These are phyloP conservation scores for Trachops cirrhosus DNA, from an alignment of 2,797 vertebrate genomes.

Conservation along the genomic window DNA sequence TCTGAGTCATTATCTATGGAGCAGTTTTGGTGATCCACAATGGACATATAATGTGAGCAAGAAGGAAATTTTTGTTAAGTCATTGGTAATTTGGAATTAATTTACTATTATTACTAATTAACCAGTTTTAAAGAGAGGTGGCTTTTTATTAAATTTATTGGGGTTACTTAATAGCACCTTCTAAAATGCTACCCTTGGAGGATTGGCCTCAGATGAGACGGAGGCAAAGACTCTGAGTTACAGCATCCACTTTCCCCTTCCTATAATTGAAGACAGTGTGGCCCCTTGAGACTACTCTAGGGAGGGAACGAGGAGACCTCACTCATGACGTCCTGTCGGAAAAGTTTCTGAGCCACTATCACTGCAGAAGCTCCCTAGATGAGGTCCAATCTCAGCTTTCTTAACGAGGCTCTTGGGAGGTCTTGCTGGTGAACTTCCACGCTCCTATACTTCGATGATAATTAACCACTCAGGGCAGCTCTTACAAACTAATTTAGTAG, in stretches of 20 bases:
- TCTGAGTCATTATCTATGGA: not conserved
- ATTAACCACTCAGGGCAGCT: constrained; percentile 21
- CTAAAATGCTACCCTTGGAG: not conserved
- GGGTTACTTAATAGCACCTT: not conserved
- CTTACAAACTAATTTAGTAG: constrained; percentile 34
- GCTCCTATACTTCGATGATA: constrained; percentile 1
- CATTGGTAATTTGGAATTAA: not conserved
- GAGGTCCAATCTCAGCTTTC: not conserved
- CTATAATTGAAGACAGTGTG: not conserved
- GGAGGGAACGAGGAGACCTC: not conserved
- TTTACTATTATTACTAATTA: not conserved
- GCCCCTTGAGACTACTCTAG: not conserved
- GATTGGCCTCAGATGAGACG: not conserved
- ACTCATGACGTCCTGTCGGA: not conserved
- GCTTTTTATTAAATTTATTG: not conserved
- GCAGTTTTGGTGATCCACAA: not conserved
- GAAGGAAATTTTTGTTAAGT: not conserved
- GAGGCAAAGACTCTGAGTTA: not conserved
- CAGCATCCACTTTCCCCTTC: not conserved
- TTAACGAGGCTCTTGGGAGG: constrained; percentile 53
- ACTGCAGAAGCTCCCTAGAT: not conserved
- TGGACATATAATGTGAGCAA: not conserved
- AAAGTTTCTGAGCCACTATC: constrained; percentile 22
- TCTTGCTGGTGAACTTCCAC: not conserved
- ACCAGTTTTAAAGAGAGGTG: not conserved